These are phyloP conservation scores for Patella caerulea DNA, from an alignment of 2,888 invertebrate species.

Conservation along the genomic window DNA sequence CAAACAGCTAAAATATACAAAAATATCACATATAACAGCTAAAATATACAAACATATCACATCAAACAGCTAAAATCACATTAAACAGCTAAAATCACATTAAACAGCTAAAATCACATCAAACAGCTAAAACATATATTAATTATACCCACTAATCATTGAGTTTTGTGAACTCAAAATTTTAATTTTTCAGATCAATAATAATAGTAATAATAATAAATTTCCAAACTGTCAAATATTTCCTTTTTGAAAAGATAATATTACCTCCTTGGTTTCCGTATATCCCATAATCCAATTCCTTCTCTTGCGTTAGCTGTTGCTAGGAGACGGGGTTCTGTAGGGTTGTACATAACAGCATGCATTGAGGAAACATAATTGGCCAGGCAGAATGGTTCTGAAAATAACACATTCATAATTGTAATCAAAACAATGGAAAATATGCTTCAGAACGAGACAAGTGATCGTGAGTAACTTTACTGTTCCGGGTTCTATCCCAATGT, in stretches of 20 bases:
- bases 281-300: conserved; percentile 91
- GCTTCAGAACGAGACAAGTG: too few relatives aligned
- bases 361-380: conserved; percentile 84
- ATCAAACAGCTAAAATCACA: too few relatives aligned
- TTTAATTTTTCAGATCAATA: too few relatives aligned
- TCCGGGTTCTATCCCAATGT: too few relatives aligned
- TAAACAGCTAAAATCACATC: conserved; percentile 59
- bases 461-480: too few relatives aligned
- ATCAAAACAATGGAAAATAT: too few relatives aligned
- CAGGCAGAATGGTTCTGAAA: conserved; percentile 78
- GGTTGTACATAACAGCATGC: conserved; percentile 96
- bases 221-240: background rate
- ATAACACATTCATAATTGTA: background rate
- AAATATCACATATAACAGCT: too few relatives aligned
- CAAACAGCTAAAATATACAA: conserved; percentile 70
- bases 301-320: conserved; percentile 92
- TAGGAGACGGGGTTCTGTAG: conserved; percentile 83
- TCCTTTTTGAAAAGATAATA: background rate
- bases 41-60: too few relatives aligned
- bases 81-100: background rate
- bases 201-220: too few relatives aligned
- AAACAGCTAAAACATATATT: too few relatives aligned
- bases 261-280: conserved; percentile 85
- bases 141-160: too few relatives aligned
- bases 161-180: too few relatives aligned